Evolutionary conservation across 2,113 vertebrate genomes (phyloP), one percentile per base, ranked within the genome.

Genomic region (Petromus typicus): DNA sequence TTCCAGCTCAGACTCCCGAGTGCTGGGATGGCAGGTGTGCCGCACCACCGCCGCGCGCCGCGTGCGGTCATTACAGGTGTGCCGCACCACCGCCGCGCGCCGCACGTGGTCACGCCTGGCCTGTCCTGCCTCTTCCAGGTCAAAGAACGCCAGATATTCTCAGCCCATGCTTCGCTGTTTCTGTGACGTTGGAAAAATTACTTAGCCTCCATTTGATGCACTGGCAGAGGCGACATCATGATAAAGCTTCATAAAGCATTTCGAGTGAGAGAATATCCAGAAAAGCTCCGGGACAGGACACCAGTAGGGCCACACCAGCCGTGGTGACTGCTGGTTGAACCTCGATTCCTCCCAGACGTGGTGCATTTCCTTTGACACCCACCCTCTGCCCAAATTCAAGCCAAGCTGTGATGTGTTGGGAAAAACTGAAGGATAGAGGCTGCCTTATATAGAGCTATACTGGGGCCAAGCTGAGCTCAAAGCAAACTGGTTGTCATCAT

Each of bases 401-500:
- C 83, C 96, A 97, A 95, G 63, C 94, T 96, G 76, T 86, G 92
- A 90, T 95, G 90, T 96, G 82, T 91, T 89, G 91, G 82, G 83
- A 80, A 88, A 93, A 93, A 83, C 59, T 81, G 48, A 93, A 95
- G 59, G 67, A 88, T 64, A 86, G 89, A 96, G 51, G 79, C 92
- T 96, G 92, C 94, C 86, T 90, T 95, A 71, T 80, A 61, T 64
- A 96, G 85, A 86, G 81, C 57, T 93, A 32, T 75, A 76, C 83
- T 94, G 95, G 89, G 86, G 91, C 94, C 92, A 95, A 97, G 51
- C 27, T 92, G 78, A 90, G 40, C 76, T 88, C 87, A 92, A 86
- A 96, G 85, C 95, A 96, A 94, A 95, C 64, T 23, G n/a, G 83
- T 94, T 97, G 95, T 94, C 96, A 97, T 95, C 34, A 92, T 91